Evolutionary conservation across 2,888 invertebrate species (phyloP).

Genomic region (Drosophila melanosoma): DNA sequence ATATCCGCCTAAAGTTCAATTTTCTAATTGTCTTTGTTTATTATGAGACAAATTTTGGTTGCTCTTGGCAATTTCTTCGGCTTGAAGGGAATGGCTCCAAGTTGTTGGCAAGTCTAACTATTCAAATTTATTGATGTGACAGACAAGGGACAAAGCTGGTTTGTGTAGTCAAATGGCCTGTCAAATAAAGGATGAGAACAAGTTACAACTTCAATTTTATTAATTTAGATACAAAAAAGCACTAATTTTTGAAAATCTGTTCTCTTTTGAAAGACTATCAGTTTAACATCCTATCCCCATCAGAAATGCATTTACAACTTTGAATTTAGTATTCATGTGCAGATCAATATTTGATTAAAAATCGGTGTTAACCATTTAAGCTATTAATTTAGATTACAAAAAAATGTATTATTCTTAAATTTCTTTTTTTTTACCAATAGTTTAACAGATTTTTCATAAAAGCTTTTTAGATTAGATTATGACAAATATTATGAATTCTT

Average conservation of each 20-base stretch:
- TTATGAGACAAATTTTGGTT: conserved; percentile 25
- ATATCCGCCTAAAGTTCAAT: conserved; percentile 29
- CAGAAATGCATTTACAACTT: too few relatives aligned
- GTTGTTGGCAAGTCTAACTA: conserved; percentile 56
- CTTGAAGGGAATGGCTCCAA: neutral
- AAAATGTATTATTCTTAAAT: neutral
- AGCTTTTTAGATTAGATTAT: too few relatives aligned
- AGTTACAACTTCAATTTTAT: neutral
- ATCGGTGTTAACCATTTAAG: neutral
- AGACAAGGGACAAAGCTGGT: conserved; percentile 9
- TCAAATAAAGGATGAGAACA: neutral
- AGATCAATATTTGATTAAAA: neutral
- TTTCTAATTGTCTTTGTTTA: conserved; percentile 12
- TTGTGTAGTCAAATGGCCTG: conserved; percentile 7
- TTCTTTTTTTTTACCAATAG: too few relatives aligned
- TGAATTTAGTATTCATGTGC: too few relatives aligned
- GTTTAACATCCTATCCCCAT: too few relatives aligned
- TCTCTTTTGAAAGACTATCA: too few relatives aligned
- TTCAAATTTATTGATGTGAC: conserved; percentile 67
- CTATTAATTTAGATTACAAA: neutral
- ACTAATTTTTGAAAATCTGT: too few relatives aligned
- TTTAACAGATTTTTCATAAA: too few relatives aligned
- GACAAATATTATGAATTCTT: neutral
- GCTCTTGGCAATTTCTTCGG: conserved; percentile 55
- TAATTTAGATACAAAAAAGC: neutral